phyloP scores from a whole-genome alignment of 2,888 invertebrate genomes.

The Chironomus tentans region DNA sequence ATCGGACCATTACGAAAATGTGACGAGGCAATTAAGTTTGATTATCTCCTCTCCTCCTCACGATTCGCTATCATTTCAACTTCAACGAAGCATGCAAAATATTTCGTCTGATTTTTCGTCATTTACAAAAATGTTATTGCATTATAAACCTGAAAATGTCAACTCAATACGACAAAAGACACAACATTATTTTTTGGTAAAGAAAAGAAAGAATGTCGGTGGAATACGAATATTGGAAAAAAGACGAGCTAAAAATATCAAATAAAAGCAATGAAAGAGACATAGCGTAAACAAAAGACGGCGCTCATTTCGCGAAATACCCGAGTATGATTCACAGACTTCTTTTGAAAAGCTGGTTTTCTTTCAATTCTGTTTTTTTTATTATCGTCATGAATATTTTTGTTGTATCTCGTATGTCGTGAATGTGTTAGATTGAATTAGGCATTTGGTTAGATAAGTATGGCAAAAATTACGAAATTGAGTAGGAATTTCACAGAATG shows the following conservation, averaged over 20 bases:
- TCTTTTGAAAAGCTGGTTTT: neutral
- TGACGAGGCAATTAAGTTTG: neutral
- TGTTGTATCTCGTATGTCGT: neutral
- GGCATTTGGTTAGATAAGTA: too few species aligned
- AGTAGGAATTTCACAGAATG: too few species aligned
- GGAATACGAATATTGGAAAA: neutral
- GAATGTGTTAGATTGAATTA: too few species aligned
- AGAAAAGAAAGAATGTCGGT: neutral
- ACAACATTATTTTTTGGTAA: too few species aligned
- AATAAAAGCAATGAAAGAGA: neutral
- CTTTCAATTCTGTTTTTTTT: neutral
- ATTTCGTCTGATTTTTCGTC: neutral
- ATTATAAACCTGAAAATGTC: conserved; percentile 6
- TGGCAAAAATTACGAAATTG: too few species aligned
- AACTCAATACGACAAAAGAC: neutral
- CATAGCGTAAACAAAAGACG: conserved; percentile 1
- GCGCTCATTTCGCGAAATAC: neutral
- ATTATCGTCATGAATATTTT: neutral
- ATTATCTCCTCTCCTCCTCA: neutral
- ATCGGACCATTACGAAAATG: neutral
- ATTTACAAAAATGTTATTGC: neutral
- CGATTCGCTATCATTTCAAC: neutral
- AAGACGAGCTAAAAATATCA: neutral
- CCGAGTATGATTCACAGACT: conserved; percentile 4
- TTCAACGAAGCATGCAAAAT: conserved; percentile 2